A percentile compares a stretch with the other conserved stretches of the same genome.
Evolutionary conservation across 2,888 invertebrate species (phyloP).

Genomic region (Diarsia dahlii): DNA sequence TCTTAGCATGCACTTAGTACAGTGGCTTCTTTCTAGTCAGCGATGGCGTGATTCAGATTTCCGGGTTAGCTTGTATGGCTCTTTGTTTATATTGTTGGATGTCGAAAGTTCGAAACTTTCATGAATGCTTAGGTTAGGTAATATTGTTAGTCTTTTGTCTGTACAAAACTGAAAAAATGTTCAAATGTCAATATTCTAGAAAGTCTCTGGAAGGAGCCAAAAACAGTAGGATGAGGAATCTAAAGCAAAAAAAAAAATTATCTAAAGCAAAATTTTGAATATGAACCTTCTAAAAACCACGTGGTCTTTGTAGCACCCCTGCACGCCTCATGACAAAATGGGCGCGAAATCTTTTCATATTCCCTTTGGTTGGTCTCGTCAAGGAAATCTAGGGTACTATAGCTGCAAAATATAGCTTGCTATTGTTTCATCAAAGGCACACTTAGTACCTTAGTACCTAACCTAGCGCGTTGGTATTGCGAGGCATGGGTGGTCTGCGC

Average conservation of each 20-base stretch:
- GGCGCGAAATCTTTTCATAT: not conserved
- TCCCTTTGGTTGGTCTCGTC: not conserved
- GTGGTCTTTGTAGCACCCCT: not conserved
- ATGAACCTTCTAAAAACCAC: not conserved
- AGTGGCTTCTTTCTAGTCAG: not conserved
- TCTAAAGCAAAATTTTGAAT: not conserved
- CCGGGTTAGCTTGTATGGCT: conserved; percentile 34
- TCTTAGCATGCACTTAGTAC: conserved; percentile 13
- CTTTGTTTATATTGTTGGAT: conserved; percentile 47
- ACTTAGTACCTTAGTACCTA: conserved; percentile 38
- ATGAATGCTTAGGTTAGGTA: not conserved
- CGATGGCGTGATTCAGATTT: conserved; percentile 56
- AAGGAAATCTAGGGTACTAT: conserved; percentile 25
- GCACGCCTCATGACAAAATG: not conserved
- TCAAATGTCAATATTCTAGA: not conserved
- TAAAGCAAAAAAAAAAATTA: too few relatives aligned
- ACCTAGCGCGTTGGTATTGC: conserved; percentile 50
- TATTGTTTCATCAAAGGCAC: conserved; percentile 51
- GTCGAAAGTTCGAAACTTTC: conserved; percentile 28
- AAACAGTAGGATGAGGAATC: not conserved
- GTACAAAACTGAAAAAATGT: not conserved
- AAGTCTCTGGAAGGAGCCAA: not conserved
- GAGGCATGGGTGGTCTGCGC: conserved; percentile 73
- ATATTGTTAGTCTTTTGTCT: not conserved
- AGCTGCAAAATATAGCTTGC: conserved; percentile 11